A percentile compares a stretch with the other conserved stretches of the same genome.
Conservation (phyloP, 2,113 vertebrate species). For the Leucoraja erinaceus region DNA sequence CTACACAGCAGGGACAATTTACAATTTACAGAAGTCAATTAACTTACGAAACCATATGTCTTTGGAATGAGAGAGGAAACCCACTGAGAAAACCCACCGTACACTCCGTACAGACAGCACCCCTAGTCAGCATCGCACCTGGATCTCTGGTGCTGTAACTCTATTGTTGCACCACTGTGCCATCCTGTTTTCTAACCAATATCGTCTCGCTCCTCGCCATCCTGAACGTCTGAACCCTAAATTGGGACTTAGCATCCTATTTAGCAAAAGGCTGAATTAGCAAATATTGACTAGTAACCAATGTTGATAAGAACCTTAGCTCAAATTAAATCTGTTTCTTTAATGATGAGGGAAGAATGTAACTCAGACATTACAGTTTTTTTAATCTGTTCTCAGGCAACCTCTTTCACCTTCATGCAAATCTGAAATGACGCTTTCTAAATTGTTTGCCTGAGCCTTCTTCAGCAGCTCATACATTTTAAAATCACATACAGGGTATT, state of each 20-base stretch:
- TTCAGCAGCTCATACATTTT: background rate
- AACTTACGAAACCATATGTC: no score
- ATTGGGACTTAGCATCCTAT: background rate
- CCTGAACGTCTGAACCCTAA: background rate
- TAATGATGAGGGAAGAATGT: background rate
- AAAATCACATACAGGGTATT: background rate
- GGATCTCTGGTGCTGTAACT: no score
- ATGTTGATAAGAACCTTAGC: background rate
- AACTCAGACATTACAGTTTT: background rate
- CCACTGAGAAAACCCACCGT: no score
- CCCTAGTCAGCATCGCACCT: no score
- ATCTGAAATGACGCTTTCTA: background rate
- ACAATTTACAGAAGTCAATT: no score
- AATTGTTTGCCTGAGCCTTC: slow-evolving; percentile 3
- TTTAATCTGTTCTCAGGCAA: background rate
- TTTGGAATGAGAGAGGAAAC: no score
- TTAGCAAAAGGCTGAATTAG: background rate
- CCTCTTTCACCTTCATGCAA: background rate
- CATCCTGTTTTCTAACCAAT: no score
- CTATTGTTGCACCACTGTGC: no score
- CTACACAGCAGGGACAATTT: no score
- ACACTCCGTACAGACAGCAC: no score
- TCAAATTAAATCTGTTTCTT: background rate
- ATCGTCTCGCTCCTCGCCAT: no score
- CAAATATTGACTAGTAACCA: background rate